Base-by-base conservation (phyloP, 2,797 vertebrate species). In the Rhynchotus rufescens region DNA sequence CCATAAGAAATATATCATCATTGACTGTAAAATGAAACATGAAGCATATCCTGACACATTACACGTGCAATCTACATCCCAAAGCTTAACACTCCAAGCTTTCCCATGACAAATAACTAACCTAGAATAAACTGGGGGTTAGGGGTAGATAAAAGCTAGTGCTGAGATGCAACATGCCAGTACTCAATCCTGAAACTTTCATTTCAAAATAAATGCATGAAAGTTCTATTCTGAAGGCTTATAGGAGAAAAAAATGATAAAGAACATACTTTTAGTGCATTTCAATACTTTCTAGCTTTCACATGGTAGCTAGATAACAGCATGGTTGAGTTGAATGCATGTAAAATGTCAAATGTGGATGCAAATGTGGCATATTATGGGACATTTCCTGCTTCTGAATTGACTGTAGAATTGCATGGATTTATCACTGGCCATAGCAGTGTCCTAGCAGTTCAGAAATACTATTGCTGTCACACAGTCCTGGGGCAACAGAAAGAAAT, bases 11-110 rank as follows among this genome's bases (percentile, higher is more conserved):
- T 9, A 80, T 3, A 12, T 30, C n/a, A 77, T 54, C 22, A 36
- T 72, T 26, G 59, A 60, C 59, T 44, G 51, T 32, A 82, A 86
- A 95, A 86, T 38, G 30, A 91, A 91, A 65, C 67, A 91, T 77
- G 80, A 82, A 74, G 69, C 61, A 38, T 10, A 75, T 54, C 30
- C 32, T 68, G 26, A 77, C 49, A 77, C 13, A 17, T 80, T 67
- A 82, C 10, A 40, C 16, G 20, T 60, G 26, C 44, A 88, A 86
- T 71, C 56, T 17, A 57, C 65, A 79, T 71, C 30, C 68, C 49
- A 47, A 49, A 57, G 42, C 66, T 82, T 79, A 80, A 81, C 12
- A 20, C 57, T 82, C n/a, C 4, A 38, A 26, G 80, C 10, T 49
- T 86, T 71, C 81, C 45, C 61, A 54, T 28, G 65, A 77, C 61